These are phyloP conservation scores for Iphiclides podalirius DNA, from an alignment of 2,888 invertebrate species.

Conservation along the genomic window DNA sequence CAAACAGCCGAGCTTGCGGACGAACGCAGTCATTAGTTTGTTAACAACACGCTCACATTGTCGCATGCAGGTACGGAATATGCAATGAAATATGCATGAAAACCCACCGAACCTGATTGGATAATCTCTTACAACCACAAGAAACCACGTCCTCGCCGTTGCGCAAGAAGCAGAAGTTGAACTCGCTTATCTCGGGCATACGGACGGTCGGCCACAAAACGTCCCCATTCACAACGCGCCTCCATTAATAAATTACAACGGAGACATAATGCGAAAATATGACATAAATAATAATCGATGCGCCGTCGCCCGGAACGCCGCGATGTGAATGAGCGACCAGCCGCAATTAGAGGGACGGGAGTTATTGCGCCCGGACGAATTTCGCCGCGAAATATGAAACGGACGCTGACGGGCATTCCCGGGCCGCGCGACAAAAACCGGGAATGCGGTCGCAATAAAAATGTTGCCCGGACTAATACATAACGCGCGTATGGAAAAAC, in stretches of 20 bases:
- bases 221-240: slow-evolving; percentile 34
- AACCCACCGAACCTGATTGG: slow-evolving; percentile 15
- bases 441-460: slow-evolving; percentile 55
- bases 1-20: too few relatives aligned
- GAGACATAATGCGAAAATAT: slow-evolving; percentile 50
- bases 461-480: slow-evolving; percentile 56
- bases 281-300: slow-evolving; percentile 53
- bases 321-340: slow-evolving; percentile 42
- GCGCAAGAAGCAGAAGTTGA: slow-evolving; percentile 10
- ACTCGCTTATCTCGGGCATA: slow-evolving; percentile 41
- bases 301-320: slow-evolving; percentile 46
- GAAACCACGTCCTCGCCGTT: slow-evolving; percentile 3
- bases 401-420: slow-evolving; percentile 40
- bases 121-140: slow-evolving; percentile 19
- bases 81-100: slow-evolving; percentile 15
- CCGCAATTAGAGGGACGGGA: slow-evolving; percentile 51
- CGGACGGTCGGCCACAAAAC: slow-evolving; percentile 44
- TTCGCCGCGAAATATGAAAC: slow-evolving; percentile 53
- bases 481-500: slow-evolving; percentile 44
- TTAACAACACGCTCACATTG: slow-evolving; percentile 16
- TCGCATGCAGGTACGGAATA: not conserved
- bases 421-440: slow-evolving; percentile 50
- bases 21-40: slow-evolving; percentile 25
- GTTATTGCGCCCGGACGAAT: slow-evolving; percentile 43
- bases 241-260: slow-evolving; percentile 43